Base-by-base conservation (phyloP, 37 sponge, comb jelly and placozoan species). In the Geodia barretti region DNA sequence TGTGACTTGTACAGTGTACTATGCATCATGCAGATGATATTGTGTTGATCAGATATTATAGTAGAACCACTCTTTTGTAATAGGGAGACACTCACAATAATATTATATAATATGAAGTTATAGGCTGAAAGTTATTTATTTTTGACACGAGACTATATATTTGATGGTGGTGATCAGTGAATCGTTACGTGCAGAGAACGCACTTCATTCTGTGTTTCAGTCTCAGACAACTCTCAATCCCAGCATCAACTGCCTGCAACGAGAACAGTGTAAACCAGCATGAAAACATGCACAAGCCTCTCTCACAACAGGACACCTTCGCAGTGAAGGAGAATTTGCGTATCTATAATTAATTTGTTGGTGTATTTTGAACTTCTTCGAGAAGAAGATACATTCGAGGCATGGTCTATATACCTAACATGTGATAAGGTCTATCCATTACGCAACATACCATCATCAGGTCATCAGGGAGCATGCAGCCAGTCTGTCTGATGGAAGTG, bases 161-260 rank as follows among this genome's bases (percentile, higher is more conserved):
- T n/a, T n/a, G n/a, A n/a, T n/a, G n/a, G n/a, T n/a, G n/a, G n/a
- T n/a, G n/a, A n/a, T n/a, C n/a, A n/a, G n/a, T n/a, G n/a, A n/a
- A n/a, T n/a, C n/a, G n/a, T n/a, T 47, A 47, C 54, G 54, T 47
- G 14, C 54, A 47, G 7, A 47, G 14, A 47, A 47, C 54, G 14
- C 14, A 7, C 14, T 47, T 81, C 71, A 88, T 43, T 43, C 83
- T 76, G n/a, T 82, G 31, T 31, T 78, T 82, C 0, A 77, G n/a
- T 63, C 91, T 76, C 64, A 86, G 30, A 62, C 85, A 87, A 1
- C 88, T 82, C 38, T 82, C 88, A 35, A 82, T 47, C 64, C 88
- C 82, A 21, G 68, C 35, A 30, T 82, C 88, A 14, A 70, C 42
- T 21, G 68, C 69, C 78, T 76, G 67, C 0, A 24, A 0, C 4